Evolutionary conservation across 2,113 vertebrate species (phyloP).

Genomic region (Orientallactaga bullata): DNA sequence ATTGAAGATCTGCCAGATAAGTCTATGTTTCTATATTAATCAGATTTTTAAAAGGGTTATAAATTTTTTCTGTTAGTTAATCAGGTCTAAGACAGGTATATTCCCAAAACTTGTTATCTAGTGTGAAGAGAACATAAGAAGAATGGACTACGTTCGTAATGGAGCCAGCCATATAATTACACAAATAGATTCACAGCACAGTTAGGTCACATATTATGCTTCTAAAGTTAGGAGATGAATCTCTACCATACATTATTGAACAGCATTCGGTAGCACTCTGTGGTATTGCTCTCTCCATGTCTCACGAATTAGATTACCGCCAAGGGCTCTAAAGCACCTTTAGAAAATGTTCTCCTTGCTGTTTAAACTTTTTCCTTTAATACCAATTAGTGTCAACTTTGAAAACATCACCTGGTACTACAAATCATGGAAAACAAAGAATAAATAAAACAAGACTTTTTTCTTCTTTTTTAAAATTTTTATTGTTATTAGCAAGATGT

Average conservation of each 20-base stretch:
- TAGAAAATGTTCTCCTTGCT: constrained; percentile 69
- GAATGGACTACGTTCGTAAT: not conserved
- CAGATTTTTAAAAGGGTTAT: not conserved
- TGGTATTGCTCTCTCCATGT: constrained; percentile 52
- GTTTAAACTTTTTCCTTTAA: constrained; percentile 52
- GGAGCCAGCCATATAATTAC: constrained; percentile 64
- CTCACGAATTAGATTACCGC: constrained; percentile 66
- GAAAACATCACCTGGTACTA: constrained; percentile 37
- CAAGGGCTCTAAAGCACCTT: constrained; percentile 55
- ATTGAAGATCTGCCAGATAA: not conserved
- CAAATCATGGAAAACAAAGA: constrained; percentile 28
- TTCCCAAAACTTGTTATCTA: constrained; percentile 17
- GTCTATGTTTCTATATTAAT: constrained; percentile 33
- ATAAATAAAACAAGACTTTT: constrained; percentile 27
- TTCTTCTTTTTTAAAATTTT: not conserved
- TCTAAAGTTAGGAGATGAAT: constrained; percentile 72
- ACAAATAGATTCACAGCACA: constrained; percentile 70
- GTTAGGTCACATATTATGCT: constrained; percentile 73
- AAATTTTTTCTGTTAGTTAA: constrained; percentile 36
- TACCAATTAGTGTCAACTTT: constrained; percentile 64
- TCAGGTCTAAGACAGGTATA: constrained; percentile 21
- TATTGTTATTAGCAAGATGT: too few relatives aligned
- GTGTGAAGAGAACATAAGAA: not conserved
- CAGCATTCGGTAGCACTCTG: constrained; percentile 59
- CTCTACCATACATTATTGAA: constrained; percentile 77